Base-by-base conservation (phyloP, 2,888 invertebrate genomes). In the Torymus tubicola region DNA sequence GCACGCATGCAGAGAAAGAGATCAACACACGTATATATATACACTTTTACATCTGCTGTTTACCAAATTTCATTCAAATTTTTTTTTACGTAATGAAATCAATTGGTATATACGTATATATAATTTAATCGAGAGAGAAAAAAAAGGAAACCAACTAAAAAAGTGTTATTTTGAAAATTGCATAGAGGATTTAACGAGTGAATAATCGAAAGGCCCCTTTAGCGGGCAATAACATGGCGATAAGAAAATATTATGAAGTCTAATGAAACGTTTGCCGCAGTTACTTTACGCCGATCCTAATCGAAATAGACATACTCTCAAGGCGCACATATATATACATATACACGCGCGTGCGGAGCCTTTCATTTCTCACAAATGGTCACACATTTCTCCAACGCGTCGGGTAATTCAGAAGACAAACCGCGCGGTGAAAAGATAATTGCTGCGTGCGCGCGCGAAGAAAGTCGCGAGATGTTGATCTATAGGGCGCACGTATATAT, bases 391-490 rank as follows among this genome's bases (percentile, higher is more conserved):
- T 31, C 31, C 31, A n/a, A n/a, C 0, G 12, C 58, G n/a, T 11
- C 16, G 58, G n/a, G 58, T 8, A 58, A 58, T n/a, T 18, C 10
- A 58, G 16, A n/a, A 18, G 16, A 58, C n/a, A 57, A 13, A 5
- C 57, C 57, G 16, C n/a, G n/a, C n/a, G n/a, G 57, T 57, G n/a
- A n/a, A 14, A 57, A 12, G 58, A 8, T 58, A 58, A 58, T 58
- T 11, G 58, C 16, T n/a, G n/a, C 31, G 31, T 5, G 31, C 31
- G 31, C 31, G 24, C 16, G 52, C 16, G 16, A 64, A 42, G 73
- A 73, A 73, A 73, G 73, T 73, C 24, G 64, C 50, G 64, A 14
- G 11, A n/a, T n/a, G 58, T 12, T 70, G 57, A 73, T 73, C 55
- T 61, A 67, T 67, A 67, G 72, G 11, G 60, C 42, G 57, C 21